phyloP scores from a whole-genome alignment of 2,113 vertebrate genomes.

The Peromyscus californicus region DNA sequence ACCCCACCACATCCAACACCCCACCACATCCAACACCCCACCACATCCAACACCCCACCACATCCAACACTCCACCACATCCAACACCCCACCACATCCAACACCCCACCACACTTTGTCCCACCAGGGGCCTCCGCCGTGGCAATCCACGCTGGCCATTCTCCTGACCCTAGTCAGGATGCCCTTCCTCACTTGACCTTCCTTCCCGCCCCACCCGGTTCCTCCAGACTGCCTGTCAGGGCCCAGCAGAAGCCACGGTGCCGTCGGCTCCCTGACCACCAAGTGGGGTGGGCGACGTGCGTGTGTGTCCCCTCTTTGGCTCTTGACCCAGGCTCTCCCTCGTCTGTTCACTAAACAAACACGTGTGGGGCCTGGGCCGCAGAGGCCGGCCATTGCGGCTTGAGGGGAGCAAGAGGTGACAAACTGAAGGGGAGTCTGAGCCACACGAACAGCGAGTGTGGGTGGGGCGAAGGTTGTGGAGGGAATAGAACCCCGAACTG shows the following conservation, averaged over 20 bases:
- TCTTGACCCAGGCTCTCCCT: too few species aligned
- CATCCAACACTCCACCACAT: not conserved
- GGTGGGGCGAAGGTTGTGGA: accelerated
- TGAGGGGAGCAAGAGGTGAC: not conserved
- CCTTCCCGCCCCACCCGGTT: not conserved
- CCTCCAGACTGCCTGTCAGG: too few species aligned
- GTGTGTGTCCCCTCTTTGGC: not conserved
- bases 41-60: not conserved
- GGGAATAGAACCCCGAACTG: not conserved
- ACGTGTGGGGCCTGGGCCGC: not conserved
- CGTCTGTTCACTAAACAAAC: not conserved
- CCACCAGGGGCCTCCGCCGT: not conserved
- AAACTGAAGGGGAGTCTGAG: not conserved
- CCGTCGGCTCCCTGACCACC: not conserved
- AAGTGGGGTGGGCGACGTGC: too few species aligned
- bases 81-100: not conserved
- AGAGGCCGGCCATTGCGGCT: not conserved
- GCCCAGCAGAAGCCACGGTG: not conserved
- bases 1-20: not conserved
- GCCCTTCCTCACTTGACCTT: not conserved
- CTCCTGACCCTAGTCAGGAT: not conserved
- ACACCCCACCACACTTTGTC: not conserved
- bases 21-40: not conserved
- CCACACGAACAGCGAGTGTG: not conserved
- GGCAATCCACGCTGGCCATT: not conserved